Evolutionary conservation across 2,888 invertebrate genomes (phyloP).

Genomic region (Pseudeuparius sepicola): DNA sequence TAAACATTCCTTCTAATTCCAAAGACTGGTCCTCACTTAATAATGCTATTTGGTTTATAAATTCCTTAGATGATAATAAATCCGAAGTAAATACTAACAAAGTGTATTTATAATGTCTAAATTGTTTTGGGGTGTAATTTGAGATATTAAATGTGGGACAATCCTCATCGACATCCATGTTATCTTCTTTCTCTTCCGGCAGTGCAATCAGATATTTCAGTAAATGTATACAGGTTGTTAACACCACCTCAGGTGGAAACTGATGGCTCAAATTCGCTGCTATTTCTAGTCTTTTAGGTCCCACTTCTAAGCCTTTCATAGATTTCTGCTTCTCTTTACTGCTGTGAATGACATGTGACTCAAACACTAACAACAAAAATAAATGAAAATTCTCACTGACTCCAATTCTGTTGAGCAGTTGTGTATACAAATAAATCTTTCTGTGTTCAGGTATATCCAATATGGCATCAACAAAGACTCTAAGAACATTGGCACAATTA

Average conservation of each 20-base stretch:
- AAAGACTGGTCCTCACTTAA: slow-evolving; percentile 41
- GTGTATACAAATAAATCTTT: slow-evolving; percentile 66
- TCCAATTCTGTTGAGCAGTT: slow-evolving; percentile 64
- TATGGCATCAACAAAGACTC: slow-evolving; percentile 85
- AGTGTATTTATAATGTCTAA: slow-evolving; percentile 77
- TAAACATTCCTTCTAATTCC: slow-evolving; percentile 52
- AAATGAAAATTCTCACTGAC: slow-evolving; percentile 57
- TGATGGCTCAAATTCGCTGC: slow-evolving; percentile 55
- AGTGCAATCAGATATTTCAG: slow-evolving; percentile 54
- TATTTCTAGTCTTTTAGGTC: slow-evolving; percentile 50
- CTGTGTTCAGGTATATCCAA: slow-evolving; percentile 91
- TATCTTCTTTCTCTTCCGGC: slow-evolving; percentile 52
- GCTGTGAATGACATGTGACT: slow-evolving; percentile 55
- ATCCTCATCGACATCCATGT: slow-evolving; percentile 32
- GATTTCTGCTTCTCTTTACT: slow-evolving; percentile 32
- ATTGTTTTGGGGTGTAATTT: slow-evolving; percentile 58
- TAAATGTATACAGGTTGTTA: slow-evolving; percentile 57
- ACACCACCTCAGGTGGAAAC: slow-evolving; percentile 52
- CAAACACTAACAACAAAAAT: slow-evolving; percentile 61
- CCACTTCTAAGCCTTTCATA: slow-evolving; percentile 14
- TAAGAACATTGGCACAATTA: slow-evolving; percentile 52
- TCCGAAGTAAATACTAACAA: slow-evolving; percentile 63
- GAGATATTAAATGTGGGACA: slow-evolving; percentile 40
- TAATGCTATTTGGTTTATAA: slow-evolving; percentile 54
- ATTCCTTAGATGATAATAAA: slow-evolving; percentile 56